These are phyloP conservation scores for Orius laevigatus DNA, from an alignment of 1,140 invertebrate species.

Conservation along the genomic window DNA sequence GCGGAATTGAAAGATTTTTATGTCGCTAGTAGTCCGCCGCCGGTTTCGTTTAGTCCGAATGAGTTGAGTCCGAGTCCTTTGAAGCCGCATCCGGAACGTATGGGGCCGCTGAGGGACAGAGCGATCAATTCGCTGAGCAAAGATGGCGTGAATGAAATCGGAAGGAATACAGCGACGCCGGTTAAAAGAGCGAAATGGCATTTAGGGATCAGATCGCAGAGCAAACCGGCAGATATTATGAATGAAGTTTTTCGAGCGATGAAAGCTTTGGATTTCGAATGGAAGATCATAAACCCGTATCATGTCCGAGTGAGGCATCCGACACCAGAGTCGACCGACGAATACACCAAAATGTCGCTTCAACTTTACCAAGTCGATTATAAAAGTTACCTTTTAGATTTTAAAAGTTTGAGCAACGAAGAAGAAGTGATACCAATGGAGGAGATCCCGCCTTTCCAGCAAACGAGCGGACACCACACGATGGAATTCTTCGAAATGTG, in stretches of 20 bases:
- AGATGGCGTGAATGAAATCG: slow-evolving; percentile 26
- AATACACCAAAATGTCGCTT: slow-evolving; percentile 90
- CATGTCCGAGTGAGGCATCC: slow-evolving; percentile 80
- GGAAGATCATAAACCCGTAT: slow-evolving; percentile 96
- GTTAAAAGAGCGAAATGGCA: slow-evolving; percentile 98
- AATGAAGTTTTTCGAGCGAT: slow-evolving; percentile 98
- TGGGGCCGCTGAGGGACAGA: slow-evolving; percentile 35
- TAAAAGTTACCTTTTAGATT: slow-evolving; percentile 93
- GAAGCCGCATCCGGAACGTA: slow-evolving; percentile 86
- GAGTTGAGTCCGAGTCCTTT: slow-evolving; percentile 34
- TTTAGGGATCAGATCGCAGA: slow-evolving; percentile 93
- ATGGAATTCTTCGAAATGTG: slow-evolving; percentile 99
- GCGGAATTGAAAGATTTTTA: slow-evolving; percentile 94
- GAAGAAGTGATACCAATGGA: slow-evolving; percentile 29
- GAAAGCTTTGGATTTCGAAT: slow-evolving; percentile 95
- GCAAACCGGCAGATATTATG: slow-evolving; percentile 99
- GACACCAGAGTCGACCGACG: slow-evolving; percentile 55
- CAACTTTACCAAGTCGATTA: slow-evolving; percentile 98
- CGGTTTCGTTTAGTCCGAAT: slow-evolving; percentile 35
- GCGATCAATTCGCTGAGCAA: slow-evolving; percentile 24
- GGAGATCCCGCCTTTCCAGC: slow-evolving; percentile 16
- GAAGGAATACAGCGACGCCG: slow-evolving; percentile 33
- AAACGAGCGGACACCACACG: slow-evolving; percentile 56
- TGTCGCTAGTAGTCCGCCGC: slow-evolving; percentile 71
- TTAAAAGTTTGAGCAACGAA: slow-evolving; percentile 81